Conservation (phyloP, 1,140 invertebrate species). For the Anastrepha ludens region DNA sequence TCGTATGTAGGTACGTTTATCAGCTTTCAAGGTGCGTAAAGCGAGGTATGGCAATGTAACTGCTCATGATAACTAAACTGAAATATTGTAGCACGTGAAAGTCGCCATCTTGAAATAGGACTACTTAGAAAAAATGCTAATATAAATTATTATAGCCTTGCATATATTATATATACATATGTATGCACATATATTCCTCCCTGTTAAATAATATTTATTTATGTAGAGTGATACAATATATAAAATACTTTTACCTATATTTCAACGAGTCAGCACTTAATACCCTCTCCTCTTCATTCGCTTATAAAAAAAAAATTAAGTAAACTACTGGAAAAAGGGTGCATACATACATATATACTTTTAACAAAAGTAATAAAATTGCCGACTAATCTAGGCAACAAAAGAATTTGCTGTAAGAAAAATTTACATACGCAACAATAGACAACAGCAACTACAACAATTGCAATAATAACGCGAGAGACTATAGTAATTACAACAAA, state of each 20-base stretch:
- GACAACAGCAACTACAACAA: constrained; percentile 57
- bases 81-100: too few relatives aligned
- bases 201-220: neutral
- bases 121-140: too few relatives aligned
- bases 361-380: constrained; percentile 40
- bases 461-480: constrained; percentile 54
- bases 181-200: too few relatives aligned
- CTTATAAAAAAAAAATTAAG: neutral
- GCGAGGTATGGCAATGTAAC: too few relatives aligned
- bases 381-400: constrained; percentile 30
- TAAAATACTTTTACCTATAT: constrained; percentile 7
- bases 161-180: too few relatives aligned
- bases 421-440: constrained; percentile 41
- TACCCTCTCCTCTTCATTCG: neutral
- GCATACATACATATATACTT: neutral
- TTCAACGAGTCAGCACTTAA: neutral
- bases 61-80: too few relatives aligned
- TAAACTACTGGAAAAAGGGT: neutral
- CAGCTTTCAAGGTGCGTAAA: too few relatives aligned
- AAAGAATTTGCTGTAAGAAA: constrained; percentile 37
- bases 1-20: too few relatives aligned
- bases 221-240: neutral
- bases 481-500: constrained; percentile 36
- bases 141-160: too few relatives aligned
- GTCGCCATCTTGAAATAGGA: too few relatives aligned